These are phyloP conservation scores for Dasypogon diadema DNA, from an alignment of 2,888 invertebrate genomes.

Conservation along the genomic window DNA sequence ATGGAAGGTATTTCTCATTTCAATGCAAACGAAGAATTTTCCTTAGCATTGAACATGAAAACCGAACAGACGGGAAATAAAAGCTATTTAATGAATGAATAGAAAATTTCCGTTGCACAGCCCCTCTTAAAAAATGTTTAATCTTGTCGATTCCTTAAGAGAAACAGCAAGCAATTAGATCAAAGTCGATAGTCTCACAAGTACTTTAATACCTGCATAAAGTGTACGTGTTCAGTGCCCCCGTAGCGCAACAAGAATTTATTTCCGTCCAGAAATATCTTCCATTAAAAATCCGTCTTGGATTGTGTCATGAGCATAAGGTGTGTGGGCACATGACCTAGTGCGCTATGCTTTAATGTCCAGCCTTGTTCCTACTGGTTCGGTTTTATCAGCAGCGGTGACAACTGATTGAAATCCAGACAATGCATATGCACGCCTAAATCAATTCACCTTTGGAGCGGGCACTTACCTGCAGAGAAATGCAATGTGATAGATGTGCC, in stretches of 20 bases:
- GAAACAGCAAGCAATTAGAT: too few relatives aligned
- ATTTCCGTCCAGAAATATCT: not conserved
- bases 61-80: too few relatives aligned
- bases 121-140: too few relatives aligned
- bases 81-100: too few relatives aligned
- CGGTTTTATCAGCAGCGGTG: conserved; percentile 24
- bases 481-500: not conserved
- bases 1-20: too few relatives aligned
- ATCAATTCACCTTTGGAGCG: conserved; percentile 12
- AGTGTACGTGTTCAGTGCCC: too few relatives aligned
- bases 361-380: conserved; percentile 34
- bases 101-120: too few relatives aligned
- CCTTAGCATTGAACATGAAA: too few relatives aligned
- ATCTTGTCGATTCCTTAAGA: too few relatives aligned
- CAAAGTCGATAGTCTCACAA: too few relatives aligned
- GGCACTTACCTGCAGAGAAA: not conserved
- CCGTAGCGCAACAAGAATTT: not conserved
- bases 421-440: conserved; percentile 13
- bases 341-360: conserved; percentile 16
- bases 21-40: too few relatives aligned
- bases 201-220: too few relatives aligned
- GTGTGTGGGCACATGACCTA: conserved; percentile 3
- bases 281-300: not conserved
- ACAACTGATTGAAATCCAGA: conserved; percentile 37
- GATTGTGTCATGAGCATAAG: not conserved